Percentiles rank a stretch among this genome's conserved stretches.
These are phyloP conservation scores for Neogale vison DNA, from an alignment of 2,113 vertebrate species.

Conservation along the genomic window DNA sequence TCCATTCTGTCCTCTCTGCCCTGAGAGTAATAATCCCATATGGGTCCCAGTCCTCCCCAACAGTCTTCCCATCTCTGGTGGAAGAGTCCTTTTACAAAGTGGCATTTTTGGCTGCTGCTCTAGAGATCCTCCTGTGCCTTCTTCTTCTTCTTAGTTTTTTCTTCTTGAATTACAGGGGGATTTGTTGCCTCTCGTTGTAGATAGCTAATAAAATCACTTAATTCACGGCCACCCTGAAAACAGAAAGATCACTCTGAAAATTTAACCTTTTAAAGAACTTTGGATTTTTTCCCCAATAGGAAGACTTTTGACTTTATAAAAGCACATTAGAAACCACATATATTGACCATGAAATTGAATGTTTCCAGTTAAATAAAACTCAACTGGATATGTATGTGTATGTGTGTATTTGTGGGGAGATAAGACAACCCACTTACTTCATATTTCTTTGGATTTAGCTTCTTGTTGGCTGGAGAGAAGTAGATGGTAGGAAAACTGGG, in stretches of 20 bases:
- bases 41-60: slow-evolving; percentile 75
- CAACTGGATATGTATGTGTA: not conserved
- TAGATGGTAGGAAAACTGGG: slow-evolving; percentile 96
- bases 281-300: not conserved
- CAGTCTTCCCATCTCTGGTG: slow-evolving; percentile 67
- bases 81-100: slow-evolving; percentile 74
- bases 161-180: slow-evolving; percentile 90
- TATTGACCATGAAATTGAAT: not conserved
- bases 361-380: slow-evolving; percentile 3
- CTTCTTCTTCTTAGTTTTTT: slow-evolving; percentile 94
- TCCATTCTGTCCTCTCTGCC: slow-evolving; percentile 77
- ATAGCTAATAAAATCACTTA: slow-evolving; percentile 95
- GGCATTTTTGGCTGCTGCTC: slow-evolving; percentile 69
- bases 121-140: slow-evolving; percentile 91
- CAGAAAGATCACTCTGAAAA: slow-evolving; percentile 60
- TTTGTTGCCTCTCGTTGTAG: slow-evolving; percentile 95
- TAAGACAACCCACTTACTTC: slow-evolving; percentile 87
- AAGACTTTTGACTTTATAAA: not conserved
- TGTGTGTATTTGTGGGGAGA: not conserved
- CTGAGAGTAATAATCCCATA: slow-evolving; percentile 63
- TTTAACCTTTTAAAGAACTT: slow-evolving; percentile 44
- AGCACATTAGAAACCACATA: not conserved
- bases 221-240: slow-evolving; percentile 95
- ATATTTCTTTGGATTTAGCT: slow-evolving; percentile 96
- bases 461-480: slow-evolving; percentile 94